These are phyloP conservation scores for Cotesia congregata DNA, from an alignment of 2,888 invertebrate genomes.

Conservation along the genomic window DNA sequence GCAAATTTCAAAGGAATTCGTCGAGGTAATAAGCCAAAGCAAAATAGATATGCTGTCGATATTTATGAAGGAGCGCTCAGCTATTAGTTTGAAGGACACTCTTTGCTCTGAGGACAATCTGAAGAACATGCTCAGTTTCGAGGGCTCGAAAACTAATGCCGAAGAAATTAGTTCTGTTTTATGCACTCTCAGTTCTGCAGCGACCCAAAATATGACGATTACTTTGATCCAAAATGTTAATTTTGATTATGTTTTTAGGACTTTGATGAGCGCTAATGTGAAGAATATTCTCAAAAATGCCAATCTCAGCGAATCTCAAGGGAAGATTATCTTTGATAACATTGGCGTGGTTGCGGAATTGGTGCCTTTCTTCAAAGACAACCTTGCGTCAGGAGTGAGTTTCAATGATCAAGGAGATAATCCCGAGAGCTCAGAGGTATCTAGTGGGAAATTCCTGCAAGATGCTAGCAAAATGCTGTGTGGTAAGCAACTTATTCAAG, in stretches of 20 bases:
- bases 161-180: conserved; percentile 70
- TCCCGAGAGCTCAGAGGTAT: conserved; percentile 40
- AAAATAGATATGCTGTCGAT: conserved; percentile 65
- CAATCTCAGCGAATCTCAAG: conserved; percentile 71
- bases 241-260: conserved; percentile 64
- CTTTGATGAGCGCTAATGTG: conserved; percentile 70
- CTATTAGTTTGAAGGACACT: conserved; percentile 59
- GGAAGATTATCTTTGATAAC: conserved; percentile 68
- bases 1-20: conserved; percentile 54
- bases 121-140: conserved; percentile 59
- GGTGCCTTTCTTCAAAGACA: conserved; percentile 69
- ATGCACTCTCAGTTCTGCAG: conserved; percentile 70
- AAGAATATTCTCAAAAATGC: conserved; percentile 72
- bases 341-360: conserved; percentile 70
- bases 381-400: conserved; percentile 50
- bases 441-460: conserved; percentile 70
- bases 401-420: conserved; percentile 15
- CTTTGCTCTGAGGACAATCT: conserved; percentile 63
- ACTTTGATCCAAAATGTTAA: conserved; percentile 71
- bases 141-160: conserved; percentile 51
- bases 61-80: conserved; percentile 59
- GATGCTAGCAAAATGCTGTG: conserved; percentile 76
- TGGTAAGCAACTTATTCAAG: conserved; percentile 73
- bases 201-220: conserved; percentile 68
- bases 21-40: conserved; percentile 54